Conservation (phyloP, 2,888 invertebrate genomes). For the Megaustenia siamemsis region DNA sequence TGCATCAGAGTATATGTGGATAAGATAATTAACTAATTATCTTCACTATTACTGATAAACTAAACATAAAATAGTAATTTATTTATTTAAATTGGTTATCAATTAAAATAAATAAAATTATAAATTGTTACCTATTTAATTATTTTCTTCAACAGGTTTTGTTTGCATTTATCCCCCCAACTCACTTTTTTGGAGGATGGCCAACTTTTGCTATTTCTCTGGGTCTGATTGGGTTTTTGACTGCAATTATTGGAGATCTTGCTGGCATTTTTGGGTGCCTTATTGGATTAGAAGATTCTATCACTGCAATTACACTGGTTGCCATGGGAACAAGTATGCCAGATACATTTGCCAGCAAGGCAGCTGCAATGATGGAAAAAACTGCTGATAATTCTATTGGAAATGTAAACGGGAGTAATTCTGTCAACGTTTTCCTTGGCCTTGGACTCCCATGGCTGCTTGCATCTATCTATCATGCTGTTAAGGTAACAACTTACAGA, state of each 20-base stretch:
- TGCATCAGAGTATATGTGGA: too few relatives aligned
- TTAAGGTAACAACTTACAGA: slow-evolving; percentile 63
- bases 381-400: slow-evolving; percentile 84
- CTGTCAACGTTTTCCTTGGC: slow-evolving; percentile 85
- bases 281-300: slow-evolving; percentile 82
- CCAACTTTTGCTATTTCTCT: slow-evolving; percentile 35
- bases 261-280: slow-evolving; percentile 84
- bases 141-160: slow-evolving; percentile 77
- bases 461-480: slow-evolving; percentile 81
- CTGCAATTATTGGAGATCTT: slow-evolving; percentile 83
- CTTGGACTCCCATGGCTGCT: slow-evolving; percentile 84
- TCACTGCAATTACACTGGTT: slow-evolving; percentile 83
- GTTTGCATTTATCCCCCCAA: slow-evolving; percentile 83
- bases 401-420: slow-evolving; percentile 84
- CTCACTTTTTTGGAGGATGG: slow-evolving; percentile 66
- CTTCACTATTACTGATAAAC: too few relatives aligned
- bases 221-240: slow-evolving; percentile 82
- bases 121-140: not conserved
- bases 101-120: too few relatives aligned
- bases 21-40: too few relatives aligned
- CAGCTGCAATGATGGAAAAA: slow-evolving; percentile 83
- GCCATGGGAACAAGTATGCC: slow-evolving; percentile 81
- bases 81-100: too few relatives aligned
- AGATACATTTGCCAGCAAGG: slow-evolving; percentile 84
- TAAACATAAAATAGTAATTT: too few relatives aligned